A percentile compares a stretch with the other conserved stretches of the same genome.
These are phyloP conservation scores for Orchesella cincta DNA, from an alignment of 1,140 invertebrate genomes.

Conservation along the genomic window DNA sequence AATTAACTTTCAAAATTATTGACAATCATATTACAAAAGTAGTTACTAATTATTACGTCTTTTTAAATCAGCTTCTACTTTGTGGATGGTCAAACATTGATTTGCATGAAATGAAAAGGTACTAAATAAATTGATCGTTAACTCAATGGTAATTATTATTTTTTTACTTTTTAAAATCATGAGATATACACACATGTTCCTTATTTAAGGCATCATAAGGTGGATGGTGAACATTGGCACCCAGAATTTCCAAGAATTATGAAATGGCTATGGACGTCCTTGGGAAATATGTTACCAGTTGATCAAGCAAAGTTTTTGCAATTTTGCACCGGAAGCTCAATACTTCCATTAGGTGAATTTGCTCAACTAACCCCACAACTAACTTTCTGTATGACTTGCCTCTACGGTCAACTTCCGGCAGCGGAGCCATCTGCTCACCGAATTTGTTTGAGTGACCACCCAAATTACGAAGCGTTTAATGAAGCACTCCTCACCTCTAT, in stretches of 20 bases:
- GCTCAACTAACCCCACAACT: conserved; percentile 74
- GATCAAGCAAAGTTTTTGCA: conserved; percentile 89
- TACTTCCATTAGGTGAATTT: conserved; percentile 86
- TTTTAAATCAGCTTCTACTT: conserved; percentile 71
- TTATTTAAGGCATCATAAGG: conserved; percentile 53
- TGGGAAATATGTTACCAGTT: conserved; percentile 85
- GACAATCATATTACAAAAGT: neutral
- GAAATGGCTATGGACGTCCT: conserved; percentile 91
- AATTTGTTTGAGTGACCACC: neutral
- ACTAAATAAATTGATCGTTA: too few relatives aligned
- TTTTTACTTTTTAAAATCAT: too few relatives aligned
- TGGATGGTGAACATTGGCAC: conserved; percentile 56
- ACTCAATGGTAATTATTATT: too few relatives aligned
- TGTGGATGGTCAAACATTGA: conserved; percentile 70
- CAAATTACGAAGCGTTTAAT: neutral
- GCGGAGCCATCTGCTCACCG: conserved; percentile 53
- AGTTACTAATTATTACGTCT: neutral
- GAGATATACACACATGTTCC: too few relatives aligned
- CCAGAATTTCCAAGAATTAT: conserved; percentile 79
- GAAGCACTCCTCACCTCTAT: neutral
- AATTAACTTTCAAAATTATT: too few relatives aligned
- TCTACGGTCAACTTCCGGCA: conserved; percentile 64
- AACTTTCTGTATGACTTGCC: conserved; percentile 82
- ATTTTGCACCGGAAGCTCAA: conserved; percentile 88
- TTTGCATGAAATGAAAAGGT: neutral